Percentiles rank a stretch among this genome's conserved stretches.
Evolutionary conservation across 2,797 vertebrate species (phyloP).

Genomic region (Tiaroga cobitis): DNA sequence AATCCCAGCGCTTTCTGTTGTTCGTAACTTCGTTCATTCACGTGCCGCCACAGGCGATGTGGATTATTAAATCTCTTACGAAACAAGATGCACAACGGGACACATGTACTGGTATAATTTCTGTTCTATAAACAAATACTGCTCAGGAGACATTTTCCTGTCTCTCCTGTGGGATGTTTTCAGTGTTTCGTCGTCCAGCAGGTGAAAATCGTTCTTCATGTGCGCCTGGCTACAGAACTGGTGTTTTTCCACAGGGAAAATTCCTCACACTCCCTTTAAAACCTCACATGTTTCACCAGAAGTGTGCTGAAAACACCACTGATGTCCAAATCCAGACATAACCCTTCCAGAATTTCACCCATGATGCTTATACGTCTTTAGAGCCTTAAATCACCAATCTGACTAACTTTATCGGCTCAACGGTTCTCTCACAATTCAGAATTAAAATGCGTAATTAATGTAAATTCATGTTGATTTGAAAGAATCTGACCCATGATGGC

Average conservation of each 20-base stretch:
- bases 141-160: neutral
- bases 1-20: neutral
- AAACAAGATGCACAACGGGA: neutral
- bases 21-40: neutral
- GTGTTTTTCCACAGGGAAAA: conserved; percentile 14
- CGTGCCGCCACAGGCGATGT: neutral
- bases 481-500: neutral
- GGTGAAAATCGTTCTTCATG: neutral
- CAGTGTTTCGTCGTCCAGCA: neutral
- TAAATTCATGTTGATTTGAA: neutral
- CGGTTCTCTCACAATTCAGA: neutral
- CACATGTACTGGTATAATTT: neutral
- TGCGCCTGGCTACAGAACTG: neutral
- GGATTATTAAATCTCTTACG: neutral
- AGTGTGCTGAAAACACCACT: conserved; percentile 3
- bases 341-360: neutral
- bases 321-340: neutral
- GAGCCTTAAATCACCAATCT: neutral
- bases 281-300: conserved; percentile 16
- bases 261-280: conserved; percentile 8
- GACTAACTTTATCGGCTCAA: neutral
- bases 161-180: neutral
- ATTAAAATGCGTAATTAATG: neutral
- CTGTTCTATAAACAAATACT: neutral
- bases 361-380: neutral